phyloP scores from a whole-genome alignment of 2,888 invertebrate genomes.

The Blastobasis lacticolella region DNA sequence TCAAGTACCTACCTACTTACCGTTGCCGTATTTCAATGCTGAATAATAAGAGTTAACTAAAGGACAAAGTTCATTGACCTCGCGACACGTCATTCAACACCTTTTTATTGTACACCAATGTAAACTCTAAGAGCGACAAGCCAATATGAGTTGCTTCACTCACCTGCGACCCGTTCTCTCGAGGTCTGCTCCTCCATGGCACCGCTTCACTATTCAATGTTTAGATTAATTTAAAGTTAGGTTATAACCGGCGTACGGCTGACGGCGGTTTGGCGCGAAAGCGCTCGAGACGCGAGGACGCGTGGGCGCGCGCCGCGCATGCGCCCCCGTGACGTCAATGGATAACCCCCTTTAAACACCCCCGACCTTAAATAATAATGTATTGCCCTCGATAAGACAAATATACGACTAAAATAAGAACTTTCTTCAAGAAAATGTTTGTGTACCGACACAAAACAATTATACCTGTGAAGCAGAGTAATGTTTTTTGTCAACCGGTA shows the following conservation, averaged over 20 bases:
- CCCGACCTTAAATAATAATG: slow-evolving; percentile 13
- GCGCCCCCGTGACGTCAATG: slow-evolving; percentile 55
- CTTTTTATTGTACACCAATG: slow-evolving; percentile 3
- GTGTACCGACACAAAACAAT: too few relatives aligned
- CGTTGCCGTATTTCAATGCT: neutral
- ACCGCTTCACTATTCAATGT: slow-evolving; percentile 12
- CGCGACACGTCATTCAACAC: slow-evolving; percentile 5
- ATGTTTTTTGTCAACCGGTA: neutral
- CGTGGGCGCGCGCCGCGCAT: slow-evolving; percentile 52
- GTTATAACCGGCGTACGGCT: slow-evolving; percentile 55
- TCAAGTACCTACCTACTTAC: too few relatives aligned
- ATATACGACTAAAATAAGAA: neutral
- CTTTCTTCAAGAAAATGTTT: too few relatives aligned
- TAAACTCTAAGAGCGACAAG: neutral
- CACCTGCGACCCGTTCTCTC: slow-evolving; percentile 43
- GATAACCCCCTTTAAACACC: slow-evolving; percentile 36
- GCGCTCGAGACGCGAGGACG: slow-evolving; percentile 25
- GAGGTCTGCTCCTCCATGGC: slow-evolving; percentile 39
- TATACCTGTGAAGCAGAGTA: neutral
- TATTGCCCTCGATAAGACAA: neutral
- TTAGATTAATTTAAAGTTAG: slow-evolving; percentile 29
- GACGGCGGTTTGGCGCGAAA: slow-evolving; percentile 65
- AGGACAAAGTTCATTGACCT: slow-evolving; percentile 39
- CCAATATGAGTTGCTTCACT: slow-evolving; percentile 18
- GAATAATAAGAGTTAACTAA: slow-evolving; percentile 12